A percentile compares a stretch with the other conserved stretches of the same genome.
Conservation (phyloP, 2,888 invertebrate genomes). For the Trichopoda pennipes region DNA sequence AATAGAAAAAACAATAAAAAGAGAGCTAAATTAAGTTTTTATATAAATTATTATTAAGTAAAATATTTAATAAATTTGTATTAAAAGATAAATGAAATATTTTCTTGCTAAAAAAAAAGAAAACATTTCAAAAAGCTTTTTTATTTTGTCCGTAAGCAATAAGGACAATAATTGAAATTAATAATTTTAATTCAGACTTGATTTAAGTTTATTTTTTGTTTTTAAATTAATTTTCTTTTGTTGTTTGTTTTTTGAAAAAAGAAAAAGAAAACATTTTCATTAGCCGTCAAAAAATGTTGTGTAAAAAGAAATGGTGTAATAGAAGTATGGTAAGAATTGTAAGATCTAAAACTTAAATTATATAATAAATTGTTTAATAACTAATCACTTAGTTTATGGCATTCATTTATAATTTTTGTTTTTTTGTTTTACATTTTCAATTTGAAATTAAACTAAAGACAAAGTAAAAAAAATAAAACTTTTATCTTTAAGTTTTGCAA, state of each 20-base stretch:
- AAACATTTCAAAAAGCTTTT: slow-evolving; percentile 51
- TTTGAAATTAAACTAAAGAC: slow-evolving; percentile 31
- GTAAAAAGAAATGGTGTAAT: background rate
- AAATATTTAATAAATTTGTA: background rate
- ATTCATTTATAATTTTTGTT: slow-evolving; percentile 64
- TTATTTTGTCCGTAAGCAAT: background rate
- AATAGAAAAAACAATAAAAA: background rate
- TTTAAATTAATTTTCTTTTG: slow-evolving; percentile 3
- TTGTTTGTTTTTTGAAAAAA: slow-evolving; percentile 1
- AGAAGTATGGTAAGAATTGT: background rate
- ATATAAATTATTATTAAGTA: slow-evolving; percentile 1
- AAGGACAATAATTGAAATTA: slow-evolving; percentile 1
- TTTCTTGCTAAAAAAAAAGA: slow-evolving; percentile 26
- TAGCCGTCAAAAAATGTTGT: slow-evolving; percentile 7
- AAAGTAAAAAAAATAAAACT: slow-evolving; percentile 60
- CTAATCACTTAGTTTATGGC: slow-evolving; percentile 80
- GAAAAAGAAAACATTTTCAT: slow-evolving; percentile 19
- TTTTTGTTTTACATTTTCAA: slow-evolving; percentile 27
- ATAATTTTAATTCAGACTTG: slow-evolving; percentile 35
- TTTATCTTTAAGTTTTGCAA: slow-evolving; percentile 43
- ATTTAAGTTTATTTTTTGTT: background rate
- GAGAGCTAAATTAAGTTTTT: too few species aligned
- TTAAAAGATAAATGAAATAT: slow-evolving; percentile 55
- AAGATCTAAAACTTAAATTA: slow-evolving; percentile 5
- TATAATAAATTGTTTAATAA: slow-evolving; percentile 73